Evolutionary conservation across 1,140 invertebrate genomes (phyloP).

Genomic region (Coboldia fuscipes): DNA sequence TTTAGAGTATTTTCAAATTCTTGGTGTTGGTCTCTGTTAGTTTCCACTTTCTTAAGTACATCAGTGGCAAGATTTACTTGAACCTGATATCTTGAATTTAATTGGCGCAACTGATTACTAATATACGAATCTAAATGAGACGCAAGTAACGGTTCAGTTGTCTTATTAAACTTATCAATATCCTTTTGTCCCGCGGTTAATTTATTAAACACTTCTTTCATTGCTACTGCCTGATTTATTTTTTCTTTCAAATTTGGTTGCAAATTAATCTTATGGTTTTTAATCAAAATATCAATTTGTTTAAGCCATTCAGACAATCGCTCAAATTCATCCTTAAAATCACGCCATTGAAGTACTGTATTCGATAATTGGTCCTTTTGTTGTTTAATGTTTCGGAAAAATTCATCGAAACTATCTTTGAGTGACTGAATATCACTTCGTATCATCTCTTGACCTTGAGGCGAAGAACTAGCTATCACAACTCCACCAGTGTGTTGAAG

Average conservation of each 20-base stretch:
- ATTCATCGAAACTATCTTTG: slow-evolving; percentile 59
- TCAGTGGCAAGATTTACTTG: slow-evolving; percentile 80
- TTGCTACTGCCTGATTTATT: slow-evolving; percentile 58
- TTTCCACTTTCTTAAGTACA: slow-evolving; percentile 79
- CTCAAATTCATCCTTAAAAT: slow-evolving; percentile 85
- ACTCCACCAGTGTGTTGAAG: slow-evolving; percentile 69
- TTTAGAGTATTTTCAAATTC: slow-evolving; percentile 59
- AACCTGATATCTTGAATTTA: slow-evolving; percentile 82
- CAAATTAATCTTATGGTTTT: slow-evolving; percentile 70
- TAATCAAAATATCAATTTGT: slow-evolving; percentile 77
- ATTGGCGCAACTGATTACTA: slow-evolving; percentile 69
- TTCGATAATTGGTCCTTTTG: slow-evolving; percentile 67
- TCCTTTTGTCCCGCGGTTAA: slow-evolving; percentile 61
- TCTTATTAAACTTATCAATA: slow-evolving; percentile 64
- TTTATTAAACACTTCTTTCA: slow-evolving; percentile 52
- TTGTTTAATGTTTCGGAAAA: slow-evolving; percentile 68
- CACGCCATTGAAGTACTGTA: slow-evolving; percentile 63
- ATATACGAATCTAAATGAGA: slow-evolving; percentile 80
- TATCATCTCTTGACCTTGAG: slow-evolving; percentile 56
- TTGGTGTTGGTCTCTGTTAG: slow-evolving; percentile 69
- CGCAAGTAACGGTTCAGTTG: slow-evolving; percentile 47
- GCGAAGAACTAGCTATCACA: slow-evolving; percentile 59
- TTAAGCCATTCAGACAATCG: slow-evolving; percentile 81
- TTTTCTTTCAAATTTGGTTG: slow-evolving; percentile 67
- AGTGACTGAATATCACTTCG: slow-evolving; percentile 65